Conservation (phyloP, 2,888 invertebrate species). For the Aspidapion aeneum region DNA sequence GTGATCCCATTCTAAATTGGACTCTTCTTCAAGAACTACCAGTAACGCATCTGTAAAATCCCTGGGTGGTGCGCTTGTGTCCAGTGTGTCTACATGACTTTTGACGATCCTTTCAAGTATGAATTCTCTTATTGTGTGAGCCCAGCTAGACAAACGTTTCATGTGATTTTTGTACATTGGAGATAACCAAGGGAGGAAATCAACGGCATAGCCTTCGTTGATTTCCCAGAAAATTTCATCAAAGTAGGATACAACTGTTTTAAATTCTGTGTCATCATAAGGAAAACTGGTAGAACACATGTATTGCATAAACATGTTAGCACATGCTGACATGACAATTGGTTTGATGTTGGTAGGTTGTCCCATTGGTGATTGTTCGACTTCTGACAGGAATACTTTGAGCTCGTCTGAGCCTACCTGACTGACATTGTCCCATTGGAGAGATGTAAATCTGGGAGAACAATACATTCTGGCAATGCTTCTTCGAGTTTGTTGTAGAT, state of each 20-base stretch:
- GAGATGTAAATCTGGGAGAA: slow-evolving; percentile 71
- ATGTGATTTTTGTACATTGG: slow-evolving; percentile 70
- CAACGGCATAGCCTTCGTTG: slow-evolving; percentile 83
- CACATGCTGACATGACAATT: slow-evolving; percentile 66
- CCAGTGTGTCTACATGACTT: slow-evolving; percentile 50
- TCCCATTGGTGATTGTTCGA: slow-evolving; percentile 49
- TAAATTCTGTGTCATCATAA: slow-evolving; percentile 65
- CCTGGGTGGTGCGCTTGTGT: slow-evolving; percentile 58
- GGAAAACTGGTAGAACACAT: slow-evolving; percentile 81
- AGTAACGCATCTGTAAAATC: slow-evolving; percentile 81
- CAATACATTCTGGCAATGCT: slow-evolving; percentile 77
- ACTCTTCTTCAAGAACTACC: slow-evolving; percentile 56
- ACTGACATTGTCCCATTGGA: slow-evolving; percentile 69
- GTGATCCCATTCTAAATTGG: slow-evolving; percentile 69
- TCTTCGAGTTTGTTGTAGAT: slow-evolving; percentile 72
- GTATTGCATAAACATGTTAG: slow-evolving; percentile 83
- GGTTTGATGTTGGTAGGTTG: slow-evolving; percentile 63
- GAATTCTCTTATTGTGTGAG: slow-evolving; percentile 66
- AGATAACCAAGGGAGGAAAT: slow-evolving; percentile 78
- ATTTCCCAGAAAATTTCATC: slow-evolving; percentile 91
- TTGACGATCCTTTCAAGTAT: slow-evolving; percentile 69
- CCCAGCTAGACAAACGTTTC: slow-evolving; percentile 65
- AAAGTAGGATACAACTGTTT: slow-evolving; percentile 63
- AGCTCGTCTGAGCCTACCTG: slow-evolving; percentile 66
- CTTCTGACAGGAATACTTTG: slow-evolving; percentile 55